Evolutionary conservation across 2,888 invertebrate genomes (phyloP), one percentile per base, ranked within the genome.

Genomic region (Orthosia cruda): DNA sequence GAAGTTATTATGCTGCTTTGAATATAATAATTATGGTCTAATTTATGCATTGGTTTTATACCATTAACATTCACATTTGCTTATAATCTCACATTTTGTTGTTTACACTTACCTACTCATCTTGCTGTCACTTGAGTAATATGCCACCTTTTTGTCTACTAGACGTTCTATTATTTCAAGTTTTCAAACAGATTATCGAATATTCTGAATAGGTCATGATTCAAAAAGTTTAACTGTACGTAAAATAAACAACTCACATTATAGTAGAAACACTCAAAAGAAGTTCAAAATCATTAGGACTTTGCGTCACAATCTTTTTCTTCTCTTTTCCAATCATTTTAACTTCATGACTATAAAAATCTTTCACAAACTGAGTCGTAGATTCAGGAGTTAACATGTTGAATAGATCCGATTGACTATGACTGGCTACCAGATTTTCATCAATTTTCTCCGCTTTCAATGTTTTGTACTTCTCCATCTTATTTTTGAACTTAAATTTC

Each of bases 191-290:
- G 1, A 40, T 40, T 40, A 9, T 40, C 40, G 40, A 9, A n/a
- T n/a, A n/a, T n/a, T n/a, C 9, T 40, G 9, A 9, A 40, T 40
- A 40, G 40, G 40, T 40, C 40, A 7, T 40, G 40, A 40, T 40
- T 40, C 40, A 40, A 40, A 40, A 40, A 40, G 9, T 40, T 40
- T 40, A 1, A 40, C 40, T 40, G 40, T 40, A 40, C 11, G 11
- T 5, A 13, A 61, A 66, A 20, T 45, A 1, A 68, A 45, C 7
- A n/a, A 92, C 93, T 90, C 72, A 94, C 93, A 91, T 84, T 57
- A 92, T 75, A 5, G 93, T 93, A 0, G 94, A 91, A 4, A 92
- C 86, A 62, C 91, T 91, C 12, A 93, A 74, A 0, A 91, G 11
- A 3, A 86, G 59, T 57, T 87, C 65, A 50, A 91, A 77, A 45